Percentiles rank a stretch among this genome's conserved stretches.
Evolutionary conservation across 2,113 vertebrate genomes (phyloP).

Genomic region (Zingel zingel): DNA sequence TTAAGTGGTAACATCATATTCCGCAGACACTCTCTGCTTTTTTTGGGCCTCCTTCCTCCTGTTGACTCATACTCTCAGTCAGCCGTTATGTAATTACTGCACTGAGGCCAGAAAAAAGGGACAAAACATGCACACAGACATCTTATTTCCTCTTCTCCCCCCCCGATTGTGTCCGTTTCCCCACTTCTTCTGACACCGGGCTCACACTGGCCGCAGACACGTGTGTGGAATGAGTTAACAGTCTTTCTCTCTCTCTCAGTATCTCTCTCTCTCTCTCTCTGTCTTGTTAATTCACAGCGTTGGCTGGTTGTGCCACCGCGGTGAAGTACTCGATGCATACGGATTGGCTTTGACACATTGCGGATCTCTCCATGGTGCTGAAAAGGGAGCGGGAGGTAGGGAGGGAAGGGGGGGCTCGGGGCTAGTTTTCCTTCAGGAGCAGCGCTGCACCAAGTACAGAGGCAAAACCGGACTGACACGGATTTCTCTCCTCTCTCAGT

Average conservation of each 20-base stretch:
- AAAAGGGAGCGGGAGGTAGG: neutral
- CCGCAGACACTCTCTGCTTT: slow-evolving; percentile 31
- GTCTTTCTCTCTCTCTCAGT: neutral
- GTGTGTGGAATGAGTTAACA: slow-evolving; percentile 48
- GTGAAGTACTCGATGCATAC: slow-evolving; percentile 56
- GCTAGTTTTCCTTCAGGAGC: neutral
- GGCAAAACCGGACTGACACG: neutral
- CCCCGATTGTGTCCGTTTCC: neutral
- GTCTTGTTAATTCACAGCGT: slow-evolving; percentile 42
- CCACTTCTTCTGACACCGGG: neutral
- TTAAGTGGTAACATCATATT: slow-evolving; percentile 46
- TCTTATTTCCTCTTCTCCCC: neutral
- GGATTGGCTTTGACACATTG: slow-evolving; percentile 63
- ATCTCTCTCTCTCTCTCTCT: slow-evolving; percentile 1
- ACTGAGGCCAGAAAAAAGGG: slow-evolving; percentile 9
- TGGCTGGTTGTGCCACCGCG: slow-evolving; percentile 49
- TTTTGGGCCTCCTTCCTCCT: slow-evolving; percentile 35
- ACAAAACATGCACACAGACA: slow-evolving; percentile 3
- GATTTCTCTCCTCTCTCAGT: neutral
- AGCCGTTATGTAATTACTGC: slow-evolving; percentile 65
- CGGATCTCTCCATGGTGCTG: slow-evolving; percentile 52
- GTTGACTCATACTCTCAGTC: slow-evolving; percentile 55
- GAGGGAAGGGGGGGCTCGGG: neutral
- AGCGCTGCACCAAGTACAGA: slow-evolving; percentile 25
- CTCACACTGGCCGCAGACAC: slow-evolving; percentile 12